These are phyloP conservation scores for Stichodactyla helianthus DNA, from an alignment of 64 coral and sea anemone species.

Conservation along the genomic window DNA sequence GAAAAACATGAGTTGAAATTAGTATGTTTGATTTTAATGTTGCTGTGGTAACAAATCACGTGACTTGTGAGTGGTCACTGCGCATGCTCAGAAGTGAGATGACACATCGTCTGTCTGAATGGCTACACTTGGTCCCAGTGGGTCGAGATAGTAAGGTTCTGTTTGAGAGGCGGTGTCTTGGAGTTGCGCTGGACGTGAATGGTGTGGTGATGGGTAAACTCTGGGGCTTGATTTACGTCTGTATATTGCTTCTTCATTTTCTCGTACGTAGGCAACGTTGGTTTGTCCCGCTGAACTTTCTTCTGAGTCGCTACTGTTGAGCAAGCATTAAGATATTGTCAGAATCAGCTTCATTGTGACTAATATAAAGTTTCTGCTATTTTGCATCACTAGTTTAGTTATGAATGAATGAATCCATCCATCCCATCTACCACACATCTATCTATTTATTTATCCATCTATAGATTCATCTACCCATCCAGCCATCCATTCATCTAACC, in stretches of 20 bases:
- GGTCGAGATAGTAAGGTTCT: background rate
- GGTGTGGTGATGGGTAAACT: background rate
- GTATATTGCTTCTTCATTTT: background rate
- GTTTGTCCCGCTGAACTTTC: background rate
- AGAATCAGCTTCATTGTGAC: background rate
- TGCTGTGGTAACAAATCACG: background rate
- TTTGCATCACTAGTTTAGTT: too few relatives aligned
- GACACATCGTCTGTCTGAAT: background rate
- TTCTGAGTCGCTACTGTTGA: background rate
- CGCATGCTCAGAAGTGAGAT: background rate
- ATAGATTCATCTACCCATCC: too few relatives aligned
- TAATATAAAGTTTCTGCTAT: too few relatives aligned
- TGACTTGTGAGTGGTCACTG: background rate
- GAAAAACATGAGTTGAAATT: background rate
- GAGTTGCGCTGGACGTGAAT: background rate
- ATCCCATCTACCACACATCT: too few relatives aligned
- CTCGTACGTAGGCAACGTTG: background rate
- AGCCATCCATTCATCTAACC: too few relatives aligned
- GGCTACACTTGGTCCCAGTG: background rate
- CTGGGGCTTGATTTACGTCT: background rate
- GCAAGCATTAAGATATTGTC: background rate
- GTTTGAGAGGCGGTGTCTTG: background rate
- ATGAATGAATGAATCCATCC: too few relatives aligned
- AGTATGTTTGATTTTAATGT: background rate
- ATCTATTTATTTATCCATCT: too few relatives aligned